These are phyloP conservation scores for Ptychochromis oligacanthus DNA, from an alignment of 2,113 vertebrate genomes.

Conservation along the genomic window DNA sequence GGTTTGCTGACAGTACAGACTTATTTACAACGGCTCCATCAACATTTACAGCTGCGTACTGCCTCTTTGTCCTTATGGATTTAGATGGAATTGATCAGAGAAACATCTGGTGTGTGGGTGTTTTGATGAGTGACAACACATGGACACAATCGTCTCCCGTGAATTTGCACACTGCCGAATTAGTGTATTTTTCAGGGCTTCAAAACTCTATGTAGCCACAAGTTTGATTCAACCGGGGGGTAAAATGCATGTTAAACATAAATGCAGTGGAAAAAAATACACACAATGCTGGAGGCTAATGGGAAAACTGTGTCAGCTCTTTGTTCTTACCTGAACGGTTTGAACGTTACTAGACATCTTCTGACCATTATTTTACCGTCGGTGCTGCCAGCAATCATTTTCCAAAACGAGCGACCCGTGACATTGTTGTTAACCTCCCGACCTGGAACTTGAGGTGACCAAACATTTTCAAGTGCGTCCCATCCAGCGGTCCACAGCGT, in stretches of 20 bases:
- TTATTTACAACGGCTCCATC: conserved; percentile 5
- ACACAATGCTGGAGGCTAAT: not conserved
- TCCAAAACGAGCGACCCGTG: conserved; percentile 63
- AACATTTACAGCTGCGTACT: not conserved
- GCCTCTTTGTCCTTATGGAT: conserved; percentile 18
- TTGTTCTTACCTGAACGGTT: conserved; percentile 92
- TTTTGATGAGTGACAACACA: not conserved
- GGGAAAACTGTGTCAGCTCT: not conserved
- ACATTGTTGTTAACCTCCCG: conserved; percentile 56
- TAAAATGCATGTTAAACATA: not conserved
- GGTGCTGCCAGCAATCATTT: conserved; percentile 86
- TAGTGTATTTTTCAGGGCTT: not conserved
- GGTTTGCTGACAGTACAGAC: not conserved
- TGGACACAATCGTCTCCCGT: not conserved
- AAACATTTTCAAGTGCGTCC: conserved; percentile 45
- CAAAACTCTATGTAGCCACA: not conserved
- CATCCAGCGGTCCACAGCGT: conserved; percentile 1
- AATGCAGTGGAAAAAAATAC: not conserved
- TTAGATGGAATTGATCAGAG: conserved; percentile 22
- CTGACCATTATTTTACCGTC: conserved; percentile 96
- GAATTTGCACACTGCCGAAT: not conserved
- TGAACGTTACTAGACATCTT: conserved; percentile 96
- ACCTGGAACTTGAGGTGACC: conserved; percentile 36
- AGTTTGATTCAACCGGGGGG: not conserved
- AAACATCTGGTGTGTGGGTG: conserved; percentile 42